phyloP scores from a whole-genome alignment of 2,113 vertebrate genomes.

The Pelecanoides urinatrix region DNA sequence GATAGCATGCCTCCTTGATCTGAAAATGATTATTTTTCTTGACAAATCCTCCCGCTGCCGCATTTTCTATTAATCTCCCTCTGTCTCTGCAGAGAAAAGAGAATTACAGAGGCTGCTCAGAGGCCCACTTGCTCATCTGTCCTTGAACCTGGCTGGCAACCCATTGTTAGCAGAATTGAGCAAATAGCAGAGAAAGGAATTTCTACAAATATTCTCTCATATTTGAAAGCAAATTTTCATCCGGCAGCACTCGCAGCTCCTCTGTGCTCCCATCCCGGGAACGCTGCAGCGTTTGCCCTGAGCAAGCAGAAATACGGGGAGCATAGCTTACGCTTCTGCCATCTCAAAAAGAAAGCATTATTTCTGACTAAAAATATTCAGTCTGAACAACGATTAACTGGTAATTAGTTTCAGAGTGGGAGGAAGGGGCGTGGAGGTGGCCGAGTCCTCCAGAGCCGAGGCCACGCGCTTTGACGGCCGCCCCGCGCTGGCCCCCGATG shows the following conservation, averaged over 20 bases:
- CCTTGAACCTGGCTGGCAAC: constrained; percentile 39
- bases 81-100: constrained; percentile 27
- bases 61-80: constrained; percentile 52
- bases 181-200: neutral
- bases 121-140: neutral
- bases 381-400: neutral
- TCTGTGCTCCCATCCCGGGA: neutral
- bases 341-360: neutral
- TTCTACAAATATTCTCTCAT: neutral
- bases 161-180: neutral
- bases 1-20: neutral
- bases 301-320: constrained; percentile 5
- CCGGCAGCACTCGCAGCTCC: neutral
- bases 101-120: constrained; percentile 23
- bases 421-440: neutral
- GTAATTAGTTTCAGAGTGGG: neutral
- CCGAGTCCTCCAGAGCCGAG: fast-evolving
- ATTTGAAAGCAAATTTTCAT: neutral
- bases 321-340: neutral
- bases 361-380: neutral
- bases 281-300: neutral
- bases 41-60: constrained; percentile 29
- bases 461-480: fast-evolving
- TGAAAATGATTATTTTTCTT: constrained; percentile 54
- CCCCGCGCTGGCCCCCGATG: neutral